phyloP scores from a whole-genome alignment of 2,888 invertebrate genomes.

The Patella pellucida region DNA sequence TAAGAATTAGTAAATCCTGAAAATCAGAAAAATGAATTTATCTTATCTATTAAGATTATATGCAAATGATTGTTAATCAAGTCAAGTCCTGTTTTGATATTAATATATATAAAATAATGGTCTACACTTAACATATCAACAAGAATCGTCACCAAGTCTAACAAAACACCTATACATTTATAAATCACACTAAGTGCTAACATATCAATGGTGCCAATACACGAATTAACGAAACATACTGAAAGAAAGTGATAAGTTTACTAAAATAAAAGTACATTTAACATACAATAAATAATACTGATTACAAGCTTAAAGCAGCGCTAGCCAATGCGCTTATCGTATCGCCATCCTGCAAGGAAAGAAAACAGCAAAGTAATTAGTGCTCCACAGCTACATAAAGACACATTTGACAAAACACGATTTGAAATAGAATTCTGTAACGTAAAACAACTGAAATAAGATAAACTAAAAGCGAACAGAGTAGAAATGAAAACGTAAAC shows the following conservation, averaged over 20 bases:
- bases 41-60: too few species aligned
- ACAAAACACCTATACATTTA: too few species aligned
- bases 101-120: too few species aligned
- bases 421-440: neutral
- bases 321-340: neutral
- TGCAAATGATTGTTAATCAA: too few species aligned
- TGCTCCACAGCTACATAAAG: constrained; percentile 1
- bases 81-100: too few species aligned
- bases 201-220: constrained; percentile 11
- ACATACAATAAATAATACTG: neutral
- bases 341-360: neutral
- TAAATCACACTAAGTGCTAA: neutral
- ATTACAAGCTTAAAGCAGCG: neutral
- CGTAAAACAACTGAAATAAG: constrained; percentile 2
- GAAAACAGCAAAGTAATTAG: neutral
- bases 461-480: neutral
- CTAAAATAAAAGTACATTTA: neutral
- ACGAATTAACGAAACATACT: neutral
- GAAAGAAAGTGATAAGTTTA: neutral
- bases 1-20: too few species aligned
- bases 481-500: neutral
- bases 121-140: too few species aligned
- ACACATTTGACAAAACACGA: neutral
- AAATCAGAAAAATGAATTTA: too few species aligned
- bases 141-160: too few species aligned